phyloP scores from a whole-genome alignment of 2,797 vertebrate species.

The Anas acuta region DNA sequence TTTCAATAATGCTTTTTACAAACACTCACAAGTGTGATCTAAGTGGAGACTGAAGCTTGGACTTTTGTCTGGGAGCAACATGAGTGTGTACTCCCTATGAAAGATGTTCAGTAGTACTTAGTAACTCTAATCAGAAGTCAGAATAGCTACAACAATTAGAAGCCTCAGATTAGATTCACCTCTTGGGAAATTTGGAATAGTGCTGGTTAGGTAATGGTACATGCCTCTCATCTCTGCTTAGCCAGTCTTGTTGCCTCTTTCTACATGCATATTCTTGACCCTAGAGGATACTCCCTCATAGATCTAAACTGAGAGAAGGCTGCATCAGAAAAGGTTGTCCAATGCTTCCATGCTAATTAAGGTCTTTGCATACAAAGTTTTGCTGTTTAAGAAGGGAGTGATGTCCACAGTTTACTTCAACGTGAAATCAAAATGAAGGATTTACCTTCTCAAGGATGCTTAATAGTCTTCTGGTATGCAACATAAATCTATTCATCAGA shows the following conservation, averaged over 20 bases:
- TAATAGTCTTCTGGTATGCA: not conserved
- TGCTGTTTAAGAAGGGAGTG: too few relatives aligned
- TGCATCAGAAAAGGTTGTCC: not conserved
- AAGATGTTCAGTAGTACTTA: not conserved
- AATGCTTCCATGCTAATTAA: not conserved
- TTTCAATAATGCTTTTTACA: not conserved
- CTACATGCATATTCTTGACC: too few relatives aligned
- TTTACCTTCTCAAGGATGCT: not conserved
- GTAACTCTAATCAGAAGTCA: not conserved
- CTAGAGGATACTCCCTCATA: not conserved
- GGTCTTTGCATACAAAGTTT: not conserved
- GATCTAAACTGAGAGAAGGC: not conserved
- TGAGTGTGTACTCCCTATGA: not conserved
- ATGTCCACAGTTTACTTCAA: not conserved
- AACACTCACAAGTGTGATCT: not conserved
- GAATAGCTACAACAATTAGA: not conserved
- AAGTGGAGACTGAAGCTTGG: not conserved
- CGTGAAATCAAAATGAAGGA: not conserved
- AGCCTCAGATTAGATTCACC: not conserved
- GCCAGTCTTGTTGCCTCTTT: not conserved
- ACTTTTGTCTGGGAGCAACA: not conserved
- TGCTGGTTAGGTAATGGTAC: not conserved
- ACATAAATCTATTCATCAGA: not conserved
- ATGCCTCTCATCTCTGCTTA: not conserved
- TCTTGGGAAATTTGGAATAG: not conserved